Evolutionary conservation across 2,888 invertebrate species (phyloP).

Genomic region (Eurytoma californica): DNA sequence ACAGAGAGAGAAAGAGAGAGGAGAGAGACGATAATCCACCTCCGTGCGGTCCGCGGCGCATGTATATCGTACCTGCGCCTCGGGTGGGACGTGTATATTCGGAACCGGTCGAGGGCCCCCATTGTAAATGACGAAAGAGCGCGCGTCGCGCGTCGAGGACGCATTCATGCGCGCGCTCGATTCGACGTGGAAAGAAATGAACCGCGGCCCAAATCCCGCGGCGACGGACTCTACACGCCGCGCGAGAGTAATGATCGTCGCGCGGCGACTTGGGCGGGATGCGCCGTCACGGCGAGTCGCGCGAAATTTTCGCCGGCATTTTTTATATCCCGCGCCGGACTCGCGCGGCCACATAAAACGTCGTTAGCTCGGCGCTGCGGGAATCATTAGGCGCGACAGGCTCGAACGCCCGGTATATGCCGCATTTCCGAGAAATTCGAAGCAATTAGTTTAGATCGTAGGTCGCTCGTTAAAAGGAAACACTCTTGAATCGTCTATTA

Average conservation of each 20-base stretch:
- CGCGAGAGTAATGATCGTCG: constrained; percentile 14
- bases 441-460: not conserved
- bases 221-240: too few relatives aligned
- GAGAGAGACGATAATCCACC: not conserved
- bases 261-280: constrained; percentile 15
- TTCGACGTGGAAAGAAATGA: constrained; percentile 12
- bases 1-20: not conserved
- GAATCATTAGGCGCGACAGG: constrained; percentile 6
- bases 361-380: not conserved
- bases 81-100: not conserved
- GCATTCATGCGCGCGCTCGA: not conserved
- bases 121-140: constrained; percentile 54
- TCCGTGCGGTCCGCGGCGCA: constrained; percentile 11
- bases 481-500: too few relatives aligned
- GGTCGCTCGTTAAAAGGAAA: not conserved
- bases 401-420: not conserved
- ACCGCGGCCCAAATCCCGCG: constrained; percentile 35
- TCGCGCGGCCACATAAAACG: not conserved
- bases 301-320: not conserved
- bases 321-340: too few relatives aligned
- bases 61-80: not conserved
- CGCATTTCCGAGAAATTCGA: too few relatives aligned
- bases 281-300: not conserved
- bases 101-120: constrained; percentile 38
- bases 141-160: constrained; percentile 42